phyloP scores from a whole-genome alignment of 2,113 vertebrate species.

The Lynx canadensis region DNA sequence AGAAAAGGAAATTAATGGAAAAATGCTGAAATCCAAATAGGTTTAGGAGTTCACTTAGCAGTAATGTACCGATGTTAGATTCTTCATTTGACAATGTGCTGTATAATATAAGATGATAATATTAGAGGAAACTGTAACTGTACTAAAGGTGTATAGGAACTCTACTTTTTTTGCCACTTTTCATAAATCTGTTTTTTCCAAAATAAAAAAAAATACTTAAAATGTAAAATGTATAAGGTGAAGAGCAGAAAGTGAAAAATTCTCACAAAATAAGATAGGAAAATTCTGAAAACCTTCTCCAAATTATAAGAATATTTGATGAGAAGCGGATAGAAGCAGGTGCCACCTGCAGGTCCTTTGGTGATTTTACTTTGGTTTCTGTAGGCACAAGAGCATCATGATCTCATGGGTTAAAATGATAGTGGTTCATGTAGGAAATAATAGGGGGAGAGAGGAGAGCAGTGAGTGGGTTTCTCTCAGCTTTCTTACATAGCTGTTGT shows the following conservation, averaged over 20 bases:
- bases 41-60: neutral
- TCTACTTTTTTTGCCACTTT: neutral
- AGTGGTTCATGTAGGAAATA: neutral
- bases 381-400: neutral
- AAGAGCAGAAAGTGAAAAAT: neutral
- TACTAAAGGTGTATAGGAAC: neutral
- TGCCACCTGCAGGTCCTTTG: neutral
- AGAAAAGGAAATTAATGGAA: neutral
- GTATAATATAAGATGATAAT: neutral
- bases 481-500: neutral
- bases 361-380: neutral
- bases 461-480: neutral
- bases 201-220: neutral
- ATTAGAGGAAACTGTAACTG: neutral
- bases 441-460: no score
- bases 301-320: neutral
- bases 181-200: neutral
- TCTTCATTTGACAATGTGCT: neutral
- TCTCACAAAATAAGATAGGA: neutral
- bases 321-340: neutral
- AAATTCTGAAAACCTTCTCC: neutral
- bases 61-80: neutral
- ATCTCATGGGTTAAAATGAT: neutral
- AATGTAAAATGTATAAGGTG: neutral
- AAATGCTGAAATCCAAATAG: neutral